Evolutionary conservation across 1,140 invertebrate species (phyloP).

Genomic region (Drosophila neocordata): DNA sequence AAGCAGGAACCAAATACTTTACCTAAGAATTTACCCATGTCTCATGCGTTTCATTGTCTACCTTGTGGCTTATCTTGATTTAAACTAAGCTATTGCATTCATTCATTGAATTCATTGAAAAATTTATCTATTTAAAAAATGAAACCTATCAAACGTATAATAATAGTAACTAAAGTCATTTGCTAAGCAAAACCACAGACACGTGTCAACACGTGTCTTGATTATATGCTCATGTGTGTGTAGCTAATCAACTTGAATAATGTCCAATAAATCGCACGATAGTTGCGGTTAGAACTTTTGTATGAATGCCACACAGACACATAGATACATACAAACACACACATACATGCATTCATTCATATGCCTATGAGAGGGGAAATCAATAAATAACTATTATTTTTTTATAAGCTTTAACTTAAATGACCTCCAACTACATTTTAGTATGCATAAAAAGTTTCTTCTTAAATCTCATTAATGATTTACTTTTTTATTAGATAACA

Average conservation of each 20-base stretch:
- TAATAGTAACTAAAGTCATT: conserved; percentile 1
- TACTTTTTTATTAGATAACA: too few relatives aligned
- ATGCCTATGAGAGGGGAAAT: not conserved
- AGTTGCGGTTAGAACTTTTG: conserved; percentile 25
- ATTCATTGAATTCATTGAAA: not conserved
- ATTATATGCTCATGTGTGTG: not conserved
- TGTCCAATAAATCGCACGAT: conserved; percentile 39
- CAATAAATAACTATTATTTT: too few relatives aligned
- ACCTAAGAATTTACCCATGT: conserved; percentile 9
- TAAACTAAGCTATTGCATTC: not conserved
- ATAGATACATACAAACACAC: not conserved
- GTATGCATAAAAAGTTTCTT: too few relatives aligned
- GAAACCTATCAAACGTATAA: not conserved
- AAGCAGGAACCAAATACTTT: conserved; percentile 6
- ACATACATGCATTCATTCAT: conserved; percentile 17
- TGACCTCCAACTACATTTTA: too few relatives aligned
- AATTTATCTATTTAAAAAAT: not conserved
- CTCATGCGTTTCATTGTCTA: conserved; percentile 9
- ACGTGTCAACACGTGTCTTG: conserved; percentile 25
- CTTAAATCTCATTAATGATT: too few relatives aligned
- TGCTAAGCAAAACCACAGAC: conserved; percentile 29
- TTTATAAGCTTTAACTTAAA: too few relatives aligned
- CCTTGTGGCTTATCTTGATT: not conserved
- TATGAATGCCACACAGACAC: not conserved
- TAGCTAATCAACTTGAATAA: conserved; percentile 16